Evolutionary conservation across 2,797 vertebrate species (phyloP), one percentile per base, ranked within the genome.

Genomic region (Danio tinwini): DNA sequence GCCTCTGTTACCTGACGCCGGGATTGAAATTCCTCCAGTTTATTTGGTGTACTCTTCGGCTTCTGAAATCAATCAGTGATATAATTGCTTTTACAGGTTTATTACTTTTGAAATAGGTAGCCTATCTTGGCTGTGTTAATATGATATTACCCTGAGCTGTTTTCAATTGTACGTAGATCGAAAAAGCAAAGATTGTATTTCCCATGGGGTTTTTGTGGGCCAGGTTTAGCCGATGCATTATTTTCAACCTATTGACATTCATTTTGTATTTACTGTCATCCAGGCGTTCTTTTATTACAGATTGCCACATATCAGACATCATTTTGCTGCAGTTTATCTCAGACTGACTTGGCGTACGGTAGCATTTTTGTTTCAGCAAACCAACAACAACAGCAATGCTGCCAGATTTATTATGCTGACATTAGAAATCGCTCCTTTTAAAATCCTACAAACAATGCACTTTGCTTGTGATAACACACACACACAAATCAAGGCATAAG

Each of bases 61-160:
- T 81, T 88, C 82, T 89, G 82, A 89, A 92, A 90, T 87, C 86
- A 91, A 88, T 92, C 85, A 84, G 73, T 80, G 74, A 87, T 61
- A 88, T 92, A 92, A 94, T 93, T 93, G 89, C 87, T 90, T 94
- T 90, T 89, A 89, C 88, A 89, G 79, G 88, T 91, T 87, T 92
- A 92, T 93, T 91, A 91, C 89, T 91, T 92, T 92, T 91, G 91
- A 91, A 80, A 92, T 88, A 86, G 86, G 69, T 83, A 83, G 77
- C 90, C 92, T 92, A 92, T 94, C 91, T 91, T 76, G 17, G 76
- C 82, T 74, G 82, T 74, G 85, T 87, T 89, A 88, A 88, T 91
- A 90, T 88, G 91, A 90, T 90, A 92, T 91, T 87, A 89, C 84
- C 83, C 78, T 73, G 81, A 87, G 85, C 89, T 87, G 85, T 81